A percentile compares a stretch with the other conserved stretches of the same genome.
These are phyloP conservation scores for Chloroceryle amazona DNA, from an alignment of 2,797 vertebrate species.

Conservation along the genomic window DNA sequence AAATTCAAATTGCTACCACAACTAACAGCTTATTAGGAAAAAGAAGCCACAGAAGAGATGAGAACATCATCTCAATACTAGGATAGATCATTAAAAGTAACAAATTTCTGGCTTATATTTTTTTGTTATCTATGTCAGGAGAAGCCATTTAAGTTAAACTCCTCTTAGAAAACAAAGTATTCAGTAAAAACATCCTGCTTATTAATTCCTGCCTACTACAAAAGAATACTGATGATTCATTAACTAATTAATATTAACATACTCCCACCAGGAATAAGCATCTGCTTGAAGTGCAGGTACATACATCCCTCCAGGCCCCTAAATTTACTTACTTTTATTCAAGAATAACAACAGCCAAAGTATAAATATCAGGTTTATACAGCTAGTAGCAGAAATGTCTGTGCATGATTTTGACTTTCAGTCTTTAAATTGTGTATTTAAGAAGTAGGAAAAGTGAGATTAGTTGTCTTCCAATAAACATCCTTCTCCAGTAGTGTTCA, in stretches of 20 bases:
- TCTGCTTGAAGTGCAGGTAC: neutral
- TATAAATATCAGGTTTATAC: neutral
- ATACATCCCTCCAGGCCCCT: neutral
- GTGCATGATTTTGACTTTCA: neutral
- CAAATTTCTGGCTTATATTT: neutral
- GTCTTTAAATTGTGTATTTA: neutral
- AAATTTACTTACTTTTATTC: neutral
- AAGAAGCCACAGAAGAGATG: neutral
- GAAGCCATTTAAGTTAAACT: neutral
- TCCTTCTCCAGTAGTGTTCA: neutral
- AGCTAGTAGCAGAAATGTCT: neutral
- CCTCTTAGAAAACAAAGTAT: neutral
- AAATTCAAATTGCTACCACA: neutral
- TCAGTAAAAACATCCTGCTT: neutral
- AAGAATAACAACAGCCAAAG: neutral
- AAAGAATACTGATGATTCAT: neutral
- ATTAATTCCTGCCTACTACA: neutral
- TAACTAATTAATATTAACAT: neutral
- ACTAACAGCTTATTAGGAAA: neutral
- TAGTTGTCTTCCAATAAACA: neutral
- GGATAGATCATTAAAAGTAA: neutral
- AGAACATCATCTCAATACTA: neutral
- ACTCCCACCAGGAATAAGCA: neutral
- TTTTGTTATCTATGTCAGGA: neutral
- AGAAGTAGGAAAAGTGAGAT: neutral